Conservation (phyloP, 2,888 invertebrate species). For the Plusia festucae region DNA sequence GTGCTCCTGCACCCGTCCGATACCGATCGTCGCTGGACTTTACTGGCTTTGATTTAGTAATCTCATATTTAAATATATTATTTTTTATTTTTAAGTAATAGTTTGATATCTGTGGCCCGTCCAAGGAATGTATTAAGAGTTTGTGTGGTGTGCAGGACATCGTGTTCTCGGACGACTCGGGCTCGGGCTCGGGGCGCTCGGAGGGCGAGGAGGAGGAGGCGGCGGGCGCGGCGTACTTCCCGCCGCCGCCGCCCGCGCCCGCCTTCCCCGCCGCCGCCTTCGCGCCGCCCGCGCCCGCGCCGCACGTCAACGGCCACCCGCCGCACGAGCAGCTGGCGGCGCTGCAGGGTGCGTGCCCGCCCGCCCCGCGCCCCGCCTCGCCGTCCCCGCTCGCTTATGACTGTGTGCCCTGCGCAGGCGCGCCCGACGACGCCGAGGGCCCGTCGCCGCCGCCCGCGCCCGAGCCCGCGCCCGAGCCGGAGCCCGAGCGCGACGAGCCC, state of each 20-base stretch:
- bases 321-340: conserved; percentile 66
- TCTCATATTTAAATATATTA: too few relatives aligned
- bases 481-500: conserved; percentile 67
- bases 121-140: too few relatives aligned
- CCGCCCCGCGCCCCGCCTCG: too few relatives aligned
- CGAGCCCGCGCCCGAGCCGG: conserved; percentile 59
- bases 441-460: conserved; percentile 63
- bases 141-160: conserved; percentile 76
- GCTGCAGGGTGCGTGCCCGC: conserved; percentile 72
- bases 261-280: conserved; percentile 62
- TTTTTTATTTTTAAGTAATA: too few relatives aligned
- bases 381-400: too few relatives aligned
- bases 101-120: too few relatives aligned
- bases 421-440: conserved; percentile 66
- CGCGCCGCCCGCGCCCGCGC: conserved; percentile 68
- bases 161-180: conserved; percentile 90
- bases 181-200: conserved; percentile 87
- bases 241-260: conserved; percentile 72
- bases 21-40: too few relatives aligned
- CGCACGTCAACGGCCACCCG: conserved; percentile 61
- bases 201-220: conserved; percentile 91
- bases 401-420: too few relatives aligned
- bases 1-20: neutral
- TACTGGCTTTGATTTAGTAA: too few relatives aligned
- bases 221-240: conserved; percentile 69